These are phyloP conservation scores for Cerastis rubricosa DNA, from an alignment of 2,888 invertebrate genomes.

Conservation along the genomic window DNA sequence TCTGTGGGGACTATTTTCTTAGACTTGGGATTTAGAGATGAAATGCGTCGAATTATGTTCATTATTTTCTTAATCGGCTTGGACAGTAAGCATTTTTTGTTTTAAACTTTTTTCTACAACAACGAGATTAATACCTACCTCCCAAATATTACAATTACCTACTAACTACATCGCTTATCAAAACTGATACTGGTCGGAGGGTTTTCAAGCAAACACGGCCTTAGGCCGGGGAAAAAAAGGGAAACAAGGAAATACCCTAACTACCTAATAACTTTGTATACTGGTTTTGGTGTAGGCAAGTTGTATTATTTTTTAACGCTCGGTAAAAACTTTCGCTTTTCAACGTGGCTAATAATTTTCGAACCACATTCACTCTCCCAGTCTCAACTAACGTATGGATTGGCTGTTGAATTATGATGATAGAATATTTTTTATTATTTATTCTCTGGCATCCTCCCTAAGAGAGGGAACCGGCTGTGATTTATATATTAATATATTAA, in stretches of 20 bases:
- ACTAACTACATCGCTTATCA: not conserved
- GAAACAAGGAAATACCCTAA: not conserved
- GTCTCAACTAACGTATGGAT: not conserved
- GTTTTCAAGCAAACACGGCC: not conserved
- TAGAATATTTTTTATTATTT: not conserved
- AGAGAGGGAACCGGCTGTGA: too few species aligned
- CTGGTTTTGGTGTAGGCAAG: not conserved
- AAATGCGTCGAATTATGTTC: constrained; percentile 14
- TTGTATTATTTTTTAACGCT: not conserved
- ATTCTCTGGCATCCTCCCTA: not conserved
- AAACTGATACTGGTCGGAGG: not conserved
- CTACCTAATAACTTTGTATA: not conserved
- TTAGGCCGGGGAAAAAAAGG: not conserved
- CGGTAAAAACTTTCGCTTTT: not conserved
- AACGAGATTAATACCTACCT: not conserved
- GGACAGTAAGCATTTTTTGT: not conserved
- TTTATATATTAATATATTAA: too few species aligned
- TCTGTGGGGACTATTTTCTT: constrained; percentile 5
- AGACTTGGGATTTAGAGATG: constrained; percentile 6
- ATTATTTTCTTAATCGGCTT: constrained; percentile 13
- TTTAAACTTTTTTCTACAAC: not conserved
- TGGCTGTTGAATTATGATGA: not conserved
- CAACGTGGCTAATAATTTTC: not conserved
- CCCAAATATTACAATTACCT: not conserved
- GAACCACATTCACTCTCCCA: not conserved